Evolutionary conservation across 2,888 invertebrate genomes (phyloP).

Genomic region (Himalopsyche japonica): DNA sequence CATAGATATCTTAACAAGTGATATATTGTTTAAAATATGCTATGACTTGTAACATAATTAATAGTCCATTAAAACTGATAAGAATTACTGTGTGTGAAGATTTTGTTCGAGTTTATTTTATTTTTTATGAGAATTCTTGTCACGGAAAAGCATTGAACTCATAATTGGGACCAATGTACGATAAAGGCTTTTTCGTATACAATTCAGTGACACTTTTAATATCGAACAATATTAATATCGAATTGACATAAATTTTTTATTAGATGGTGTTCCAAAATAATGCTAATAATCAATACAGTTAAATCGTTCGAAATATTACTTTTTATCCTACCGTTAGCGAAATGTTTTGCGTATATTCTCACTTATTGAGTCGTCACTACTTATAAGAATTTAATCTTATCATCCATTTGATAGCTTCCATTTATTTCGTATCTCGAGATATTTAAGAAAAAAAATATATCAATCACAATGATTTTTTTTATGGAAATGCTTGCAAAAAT

Average conservation of each 20-base stretch:
- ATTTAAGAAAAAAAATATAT: too few relatives aligned
- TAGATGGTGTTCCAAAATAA: background rate
- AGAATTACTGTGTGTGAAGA: background rate
- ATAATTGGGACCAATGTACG: background rate
- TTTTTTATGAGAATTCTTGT: background rate
- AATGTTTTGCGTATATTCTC: too few relatives aligned
- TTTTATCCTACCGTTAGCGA: too few relatives aligned
- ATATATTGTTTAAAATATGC: background rate
- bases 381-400: too few relatives aligned
- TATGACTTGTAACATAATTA: background rate
- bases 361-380: too few relatives aligned
- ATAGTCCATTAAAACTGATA: background rate
- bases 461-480: too few relatives aligned
- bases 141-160: background rate
- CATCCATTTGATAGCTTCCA: too few relatives aligned
- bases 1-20: background rate
- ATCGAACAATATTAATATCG: background rate
- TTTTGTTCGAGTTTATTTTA: background rate
- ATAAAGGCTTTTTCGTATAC: background rate
- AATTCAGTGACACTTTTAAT: background rate
- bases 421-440: too few relatives aligned
- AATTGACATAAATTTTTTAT: background rate
- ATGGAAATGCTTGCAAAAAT: too few relatives aligned
- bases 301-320: too few relatives aligned
- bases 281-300: background rate